Percentiles rank a stretch among this genome's conserved stretches.
Evolutionary conservation across 2,888 invertebrate genomes (phyloP).

Genomic region (Dilophus febrilis): DNA sequence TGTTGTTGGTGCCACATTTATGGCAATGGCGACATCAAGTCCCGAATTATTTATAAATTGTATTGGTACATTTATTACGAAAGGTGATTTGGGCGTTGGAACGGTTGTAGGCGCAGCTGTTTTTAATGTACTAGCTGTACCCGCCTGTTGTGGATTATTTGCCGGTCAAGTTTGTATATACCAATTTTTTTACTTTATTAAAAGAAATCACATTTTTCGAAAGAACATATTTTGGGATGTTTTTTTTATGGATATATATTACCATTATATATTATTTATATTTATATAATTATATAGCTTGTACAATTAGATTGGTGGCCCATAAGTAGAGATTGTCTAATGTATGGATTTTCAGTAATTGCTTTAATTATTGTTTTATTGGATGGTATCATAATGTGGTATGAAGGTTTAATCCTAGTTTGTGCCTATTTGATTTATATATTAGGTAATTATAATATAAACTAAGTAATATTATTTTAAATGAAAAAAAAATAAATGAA

Average conservation of each 20-base stretch:
- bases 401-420: constrained; percentile 54
- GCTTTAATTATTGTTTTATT: constrained; percentile 48
- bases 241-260: background rate
- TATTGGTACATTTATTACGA: constrained; percentile 62
- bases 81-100: constrained; percentile 59
- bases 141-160: constrained; percentile 53
- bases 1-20: constrained; percentile 77
- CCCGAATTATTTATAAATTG: constrained; percentile 76
- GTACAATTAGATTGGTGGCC: constrained; percentile 62
- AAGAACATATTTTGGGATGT: no score
- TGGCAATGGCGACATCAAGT: constrained; percentile 77
- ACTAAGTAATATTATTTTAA: background rate
- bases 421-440: constrained; percentile 54
- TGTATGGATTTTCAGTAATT: constrained; percentile 54
- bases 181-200: no score
- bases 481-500: background rate
- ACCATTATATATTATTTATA: background rate
- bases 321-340: constrained; percentile 52
- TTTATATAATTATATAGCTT: no score
- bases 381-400: constrained; percentile 58
- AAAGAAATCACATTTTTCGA: no score
- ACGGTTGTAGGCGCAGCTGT: constrained; percentile 64
- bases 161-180: constrained; percentile 37
- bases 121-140: constrained; percentile 60
- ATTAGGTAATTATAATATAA: constrained; percentile 35